Percentiles rank a stretch among this genome's conserved stretches.
Conservation (phyloP, 2,888 invertebrate genomes). For the Zygothrica quintamaculata region DNA sequence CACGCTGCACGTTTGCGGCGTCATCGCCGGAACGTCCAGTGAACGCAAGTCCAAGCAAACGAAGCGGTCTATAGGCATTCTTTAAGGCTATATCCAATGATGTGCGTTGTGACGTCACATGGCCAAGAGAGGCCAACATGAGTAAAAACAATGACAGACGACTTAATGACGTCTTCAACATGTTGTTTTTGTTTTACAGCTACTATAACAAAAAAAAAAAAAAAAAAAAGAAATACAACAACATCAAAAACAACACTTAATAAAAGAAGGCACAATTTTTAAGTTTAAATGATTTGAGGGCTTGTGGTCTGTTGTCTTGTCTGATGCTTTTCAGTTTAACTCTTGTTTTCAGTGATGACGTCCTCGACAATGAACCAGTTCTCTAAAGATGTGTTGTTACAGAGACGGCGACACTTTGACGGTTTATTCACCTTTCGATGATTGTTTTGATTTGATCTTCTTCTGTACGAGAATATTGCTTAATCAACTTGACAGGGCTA, state of each 20-base stretch:
- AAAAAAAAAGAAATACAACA: slow-evolving; percentile 2
- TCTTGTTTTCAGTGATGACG: slow-evolving; percentile 64
- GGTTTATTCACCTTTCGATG: slow-evolving; percentile 71
- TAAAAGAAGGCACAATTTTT: not conserved
- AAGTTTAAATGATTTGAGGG: slow-evolving; percentile 4
- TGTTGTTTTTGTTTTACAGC: slow-evolving; percentile 31
- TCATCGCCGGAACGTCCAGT: slow-evolving; percentile 81
- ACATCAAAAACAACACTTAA: not conserved
- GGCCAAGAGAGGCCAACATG: slow-evolving; percentile 32
- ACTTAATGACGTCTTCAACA: slow-evolving; percentile 37
- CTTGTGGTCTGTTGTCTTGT: slow-evolving; percentile 3
- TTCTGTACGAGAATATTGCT: slow-evolving; percentile 34
- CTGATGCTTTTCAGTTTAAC: no score
- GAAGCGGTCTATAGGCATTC: slow-evolving; percentile 69
- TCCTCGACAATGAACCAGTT: slow-evolving; percentile 79
- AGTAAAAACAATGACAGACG: slow-evolving; percentile 21
- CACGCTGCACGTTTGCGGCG: slow-evolving; percentile 64
- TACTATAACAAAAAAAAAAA: slow-evolving; percentile 14
- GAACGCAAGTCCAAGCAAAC: slow-evolving; percentile 71
- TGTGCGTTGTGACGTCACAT: slow-evolving; percentile 75
- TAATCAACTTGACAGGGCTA: slow-evolving; percentile 36
- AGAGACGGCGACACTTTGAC: slow-evolving; percentile 38
- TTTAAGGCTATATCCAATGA: slow-evolving; percentile 68
- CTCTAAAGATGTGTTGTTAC: slow-evolving; percentile 51
- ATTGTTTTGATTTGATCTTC: slow-evolving; percentile 60